Base-by-base conservation (phyloP, 2,888 invertebrate species). In the Exephanes ischioxanthus region DNA sequence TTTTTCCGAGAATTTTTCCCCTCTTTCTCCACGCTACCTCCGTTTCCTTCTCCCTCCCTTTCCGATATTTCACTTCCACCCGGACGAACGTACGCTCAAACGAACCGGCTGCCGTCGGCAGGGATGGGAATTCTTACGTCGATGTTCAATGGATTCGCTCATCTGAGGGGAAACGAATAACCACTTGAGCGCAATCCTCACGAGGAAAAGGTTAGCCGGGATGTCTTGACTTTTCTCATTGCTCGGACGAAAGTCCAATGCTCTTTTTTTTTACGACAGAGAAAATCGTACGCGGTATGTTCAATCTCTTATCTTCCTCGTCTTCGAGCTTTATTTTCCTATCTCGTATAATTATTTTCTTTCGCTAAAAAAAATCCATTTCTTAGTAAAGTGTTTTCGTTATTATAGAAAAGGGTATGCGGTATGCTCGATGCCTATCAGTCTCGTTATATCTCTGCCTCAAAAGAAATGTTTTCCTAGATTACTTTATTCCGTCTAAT, bases 71-170 rank as follows among this genome's bases (percentile, higher is more conserved):
- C 55, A 71, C 71, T 71, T 71, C 51, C 71, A 71, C 58, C 58
- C 71, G 71, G 30, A 30, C 33, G 63, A 33, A 33, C 37, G 73
- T 45, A 51, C 30, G 75, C 51, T 76, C 16, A 61, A 63, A 51
- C 55, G 41, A 33, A 61, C 58, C 58, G 7, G 58, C 58, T 58
- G 58, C 22, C 11, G 58, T 58, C 26, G 61, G 26, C 75, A 48
- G 16, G 9, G 63, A 51, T 51, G 66, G 41, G 19, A 37, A 37
- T 67, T 45, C 53, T 45, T 33, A 26, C 71, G 63, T 48, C 61
- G 51, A 72, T 79, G 71, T 71, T 79, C 71, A 71, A 72, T 79
- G 63, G 79, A 66, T 63, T 63, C 71, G 71, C 26, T 71, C 63
- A 48, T 63, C 71, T 22, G 71, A 53, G 26, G 58, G 19, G 68